Conservation (phyloP, 1,140 invertebrate species). For the Brachionus angularis region DNA sequence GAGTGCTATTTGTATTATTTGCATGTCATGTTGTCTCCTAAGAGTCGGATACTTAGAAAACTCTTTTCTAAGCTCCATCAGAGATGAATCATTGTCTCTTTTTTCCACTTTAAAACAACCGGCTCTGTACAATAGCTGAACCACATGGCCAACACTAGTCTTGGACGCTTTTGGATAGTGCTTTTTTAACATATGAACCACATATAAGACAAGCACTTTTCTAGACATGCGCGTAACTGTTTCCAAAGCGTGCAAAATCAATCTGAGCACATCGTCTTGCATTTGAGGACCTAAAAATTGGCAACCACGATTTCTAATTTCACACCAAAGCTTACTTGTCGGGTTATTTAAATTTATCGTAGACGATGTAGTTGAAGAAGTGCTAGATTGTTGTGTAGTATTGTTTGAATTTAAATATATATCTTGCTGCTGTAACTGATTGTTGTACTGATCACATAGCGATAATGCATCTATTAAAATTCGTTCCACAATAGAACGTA, state of each 20-base stretch:
- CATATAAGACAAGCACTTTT: slow-evolving; percentile 97
- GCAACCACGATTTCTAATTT: slow-evolving; percentile 88
- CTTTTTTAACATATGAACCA: slow-evolving; percentile 86
- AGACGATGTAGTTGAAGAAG: neutral
- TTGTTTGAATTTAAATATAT: too few relatives aligned
- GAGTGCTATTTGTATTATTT: slow-evolving; percentile 76
- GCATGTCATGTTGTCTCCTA: slow-evolving; percentile 91
- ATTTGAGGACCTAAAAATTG: slow-evolving; percentile 97
- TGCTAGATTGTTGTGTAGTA: neutral
- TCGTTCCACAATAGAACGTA: slow-evolving; percentile 2
- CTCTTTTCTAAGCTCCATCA: slow-evolving; percentile 98
- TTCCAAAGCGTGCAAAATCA: slow-evolving; percentile 86
- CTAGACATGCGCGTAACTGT: slow-evolving; percentile 92
- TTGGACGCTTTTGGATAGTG: slow-evolving; percentile 96
- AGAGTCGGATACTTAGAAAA: slow-evolving; percentile 89
- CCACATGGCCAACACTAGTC: slow-evolving; percentile 96
- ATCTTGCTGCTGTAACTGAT: slow-evolving; percentile 32
- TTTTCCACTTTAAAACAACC: slow-evolving; percentile 98
- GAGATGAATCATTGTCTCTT: slow-evolving; percentile 88
- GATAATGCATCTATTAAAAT: slow-evolving; percentile 27
- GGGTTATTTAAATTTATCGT: slow-evolving; percentile 85
- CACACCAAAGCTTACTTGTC: slow-evolving; percentile 90
- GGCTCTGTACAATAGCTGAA: slow-evolving; percentile 91
- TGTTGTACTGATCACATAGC: slow-evolving; percentile 11
- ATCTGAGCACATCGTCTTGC: slow-evolving; percentile 93